Percentiles rank a stretch among this genome's conserved stretches.
These are phyloP conservation scores for Hystrix cristata DNA, from an alignment of 2,113 vertebrate species.

Conservation along the genomic window DNA sequence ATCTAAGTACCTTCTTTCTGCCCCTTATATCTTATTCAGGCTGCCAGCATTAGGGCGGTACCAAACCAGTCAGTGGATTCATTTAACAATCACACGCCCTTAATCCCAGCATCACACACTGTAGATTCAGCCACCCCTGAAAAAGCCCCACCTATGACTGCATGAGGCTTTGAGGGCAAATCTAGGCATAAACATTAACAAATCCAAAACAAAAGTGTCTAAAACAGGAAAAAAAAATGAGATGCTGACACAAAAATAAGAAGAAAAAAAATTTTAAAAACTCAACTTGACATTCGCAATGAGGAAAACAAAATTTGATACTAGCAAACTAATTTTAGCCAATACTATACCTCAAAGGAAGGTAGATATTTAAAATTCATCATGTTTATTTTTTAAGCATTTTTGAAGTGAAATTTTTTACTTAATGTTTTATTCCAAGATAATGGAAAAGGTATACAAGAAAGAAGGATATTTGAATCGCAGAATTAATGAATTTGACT, in stretches of 20 bases:
- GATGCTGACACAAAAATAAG: neutral
- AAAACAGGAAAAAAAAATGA: neutral
- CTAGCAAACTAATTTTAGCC: neutral
- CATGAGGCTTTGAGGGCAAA: too few relatives aligned
- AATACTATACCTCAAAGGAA: neutral
- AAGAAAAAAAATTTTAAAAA: neutral
- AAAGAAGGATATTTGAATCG: neutral
- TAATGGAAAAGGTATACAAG: neutral
- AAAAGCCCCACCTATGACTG: too few relatives aligned
- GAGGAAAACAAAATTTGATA: neutral
- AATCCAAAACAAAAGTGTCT: neutral
- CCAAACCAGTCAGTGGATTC: too few relatives aligned
- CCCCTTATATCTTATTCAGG: too few relatives aligned
- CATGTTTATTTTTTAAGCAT: neutral
- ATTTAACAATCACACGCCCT: too few relatives aligned
- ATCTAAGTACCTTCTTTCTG: too few relatives aligned
- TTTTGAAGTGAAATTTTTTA: neutral
- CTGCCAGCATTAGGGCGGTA: too few relatives aligned
- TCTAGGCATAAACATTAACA: too few relatives aligned
- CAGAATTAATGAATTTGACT: neutral
- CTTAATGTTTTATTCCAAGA: neutral
- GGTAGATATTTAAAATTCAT: neutral
- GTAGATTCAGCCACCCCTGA: too few relatives aligned
- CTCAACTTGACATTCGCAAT: neutral
- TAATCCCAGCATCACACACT: too few relatives aligned